These are phyloP conservation scores for Trachelus tabidus DNA, from an alignment of 2,888 invertebrate genomes.

Conservation along the genomic window DNA sequence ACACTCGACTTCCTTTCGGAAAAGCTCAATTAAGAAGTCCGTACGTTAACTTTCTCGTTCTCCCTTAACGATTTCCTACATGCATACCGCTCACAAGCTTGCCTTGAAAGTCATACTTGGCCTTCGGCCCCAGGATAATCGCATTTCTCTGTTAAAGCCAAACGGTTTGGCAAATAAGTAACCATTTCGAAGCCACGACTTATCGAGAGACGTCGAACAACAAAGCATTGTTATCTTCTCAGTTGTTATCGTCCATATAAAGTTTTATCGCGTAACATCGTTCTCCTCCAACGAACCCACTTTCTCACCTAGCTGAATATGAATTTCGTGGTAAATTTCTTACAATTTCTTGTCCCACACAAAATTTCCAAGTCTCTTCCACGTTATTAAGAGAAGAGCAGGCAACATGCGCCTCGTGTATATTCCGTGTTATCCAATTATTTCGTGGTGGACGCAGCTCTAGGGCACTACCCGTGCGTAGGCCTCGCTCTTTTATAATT, in stretches of 20 bases:
- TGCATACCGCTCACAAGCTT: background rate
- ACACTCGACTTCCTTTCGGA: background rate
- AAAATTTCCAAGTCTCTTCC: background rate
- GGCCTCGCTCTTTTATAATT: slow-evolving; percentile 40
- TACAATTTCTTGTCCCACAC: background rate
- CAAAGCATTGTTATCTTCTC: background rate
- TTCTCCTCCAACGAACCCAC: background rate
- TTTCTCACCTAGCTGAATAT: no score
- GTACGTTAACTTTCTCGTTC: background rate
- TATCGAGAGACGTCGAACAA: background rate
- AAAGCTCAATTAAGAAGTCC: background rate
- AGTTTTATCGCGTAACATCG: background rate
- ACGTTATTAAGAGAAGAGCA: background rate
- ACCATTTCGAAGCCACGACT: background rate
- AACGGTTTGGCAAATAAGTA: background rate
- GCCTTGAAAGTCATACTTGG: background rate
- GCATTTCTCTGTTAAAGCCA: background rate
- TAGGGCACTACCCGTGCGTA: slow-evolving; percentile 23
- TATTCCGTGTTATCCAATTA: slow-evolving; percentile 8
- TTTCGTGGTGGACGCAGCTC: slow-evolving; percentile 5
- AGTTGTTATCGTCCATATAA: background rate
- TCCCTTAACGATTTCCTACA: background rate
- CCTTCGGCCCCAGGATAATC: background rate
- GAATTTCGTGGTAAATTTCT: no score
- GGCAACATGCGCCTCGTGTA: background rate